Percentiles rank a stretch among this genome's conserved stretches.
phyloP scores from a whole-genome alignment of 2,797 vertebrate genomes.

The Etheostoma nigrum region DNA sequence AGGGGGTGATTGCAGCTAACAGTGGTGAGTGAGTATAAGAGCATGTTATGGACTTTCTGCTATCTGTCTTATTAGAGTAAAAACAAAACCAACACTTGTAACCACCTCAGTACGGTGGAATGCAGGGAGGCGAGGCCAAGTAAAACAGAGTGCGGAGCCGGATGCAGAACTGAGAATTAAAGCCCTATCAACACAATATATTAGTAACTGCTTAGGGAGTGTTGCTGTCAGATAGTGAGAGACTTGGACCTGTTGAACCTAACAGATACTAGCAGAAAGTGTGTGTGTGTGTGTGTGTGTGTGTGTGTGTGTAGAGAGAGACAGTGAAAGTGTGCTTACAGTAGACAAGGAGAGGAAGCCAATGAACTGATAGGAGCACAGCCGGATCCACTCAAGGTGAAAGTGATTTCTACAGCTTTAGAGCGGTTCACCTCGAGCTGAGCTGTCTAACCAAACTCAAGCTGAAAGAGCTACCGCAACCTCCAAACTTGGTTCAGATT shows the following conservation, averaged over 20 bases:
- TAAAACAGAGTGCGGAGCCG: conserved; percentile 41
- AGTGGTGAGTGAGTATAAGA: conserved; percentile 21
- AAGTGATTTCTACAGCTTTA: conserved; percentile 50
- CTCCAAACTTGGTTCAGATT: conserved; percentile 34
- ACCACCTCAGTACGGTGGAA: conserved; percentile 43
- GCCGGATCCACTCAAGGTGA: conserved; percentile 66
- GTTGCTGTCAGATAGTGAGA: conserved; percentile 43
- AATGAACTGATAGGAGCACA: conserved; percentile 28
- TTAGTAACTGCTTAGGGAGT: conserved; percentile 39
- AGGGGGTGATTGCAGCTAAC: conserved; percentile 1
- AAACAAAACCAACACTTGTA: conserved; percentile 48
- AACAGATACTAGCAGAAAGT: conserved; percentile 44
- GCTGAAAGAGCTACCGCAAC: conserved; percentile 34
- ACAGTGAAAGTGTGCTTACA: conserved; percentile 43
- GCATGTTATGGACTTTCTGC: conserved; percentile 10
- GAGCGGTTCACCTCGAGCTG: conserved; percentile 38
- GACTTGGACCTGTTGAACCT: conserved; percentile 56
- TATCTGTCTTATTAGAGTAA: conserved; percentile 33
- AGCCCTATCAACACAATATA: conserved; percentile 35
- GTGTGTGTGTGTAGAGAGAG: conserved; percentile 4
- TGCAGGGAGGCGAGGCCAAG: conserved; percentile 42
- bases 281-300: not conserved
- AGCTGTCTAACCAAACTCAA: conserved; percentile 44
- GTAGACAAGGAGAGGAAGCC: conserved; percentile 46
- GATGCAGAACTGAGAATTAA: conserved; percentile 23